A percentile compares a stretch with the other conserved stretches of the same genome.
Conservation (phyloP, 2,888 invertebrate species). For the Drosophila kuntzei region DNA sequence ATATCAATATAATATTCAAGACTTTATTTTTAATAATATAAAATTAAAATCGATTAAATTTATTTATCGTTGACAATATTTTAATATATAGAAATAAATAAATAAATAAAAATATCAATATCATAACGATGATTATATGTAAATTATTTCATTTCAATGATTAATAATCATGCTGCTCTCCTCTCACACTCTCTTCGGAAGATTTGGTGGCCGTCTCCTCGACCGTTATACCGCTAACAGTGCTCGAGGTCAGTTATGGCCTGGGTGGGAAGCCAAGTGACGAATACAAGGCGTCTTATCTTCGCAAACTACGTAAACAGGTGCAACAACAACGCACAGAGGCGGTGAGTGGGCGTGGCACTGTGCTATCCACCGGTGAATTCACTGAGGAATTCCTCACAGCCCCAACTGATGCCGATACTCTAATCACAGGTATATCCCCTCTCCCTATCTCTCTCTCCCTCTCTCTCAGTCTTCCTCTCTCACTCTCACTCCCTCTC, state of each 20-base stretch:
- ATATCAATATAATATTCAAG: no score
- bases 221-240: constrained; percentile 88
- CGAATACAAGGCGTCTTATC: constrained; percentile 85
- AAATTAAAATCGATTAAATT: no score
- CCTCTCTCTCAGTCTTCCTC: neutral
- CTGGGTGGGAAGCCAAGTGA: constrained; percentile 86
- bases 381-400: constrained; percentile 30
- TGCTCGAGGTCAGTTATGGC: constrained; percentile 88
- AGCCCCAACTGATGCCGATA: constrained; percentile 79
- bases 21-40: no score
- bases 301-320: constrained; percentile 85
- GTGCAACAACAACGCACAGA: constrained; percentile 73
- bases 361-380: constrained; percentile 9
- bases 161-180: neutral
- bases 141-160: no score
- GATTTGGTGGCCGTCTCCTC: constrained; percentile 89
- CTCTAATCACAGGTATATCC: constrained; percentile 83
- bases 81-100: no score
- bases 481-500: neutral
- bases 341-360: constrained; percentile 14
- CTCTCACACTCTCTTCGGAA: constrained; percentile 66
- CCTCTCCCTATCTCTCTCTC: neutral
- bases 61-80: no score
- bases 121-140: no score
- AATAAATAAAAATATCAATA: no score